phyloP scores from a whole-genome alignment of 2,888 invertebrate genomes.

The Perdita meconis region DNA sequence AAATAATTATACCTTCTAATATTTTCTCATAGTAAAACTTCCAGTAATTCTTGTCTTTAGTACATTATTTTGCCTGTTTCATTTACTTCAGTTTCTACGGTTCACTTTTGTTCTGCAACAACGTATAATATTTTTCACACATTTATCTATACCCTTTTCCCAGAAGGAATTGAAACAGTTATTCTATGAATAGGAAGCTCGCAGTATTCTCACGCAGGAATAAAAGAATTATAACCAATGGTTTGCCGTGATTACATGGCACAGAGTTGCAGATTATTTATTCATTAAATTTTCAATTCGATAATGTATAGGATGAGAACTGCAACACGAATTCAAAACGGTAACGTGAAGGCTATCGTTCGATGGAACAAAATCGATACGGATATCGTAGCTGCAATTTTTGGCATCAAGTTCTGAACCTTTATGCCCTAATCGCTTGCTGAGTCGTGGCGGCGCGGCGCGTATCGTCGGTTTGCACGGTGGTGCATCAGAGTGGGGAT shows the following conservation, averaged over 20 bases:
- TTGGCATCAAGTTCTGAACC: too few species aligned
- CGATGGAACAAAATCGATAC: neutral
- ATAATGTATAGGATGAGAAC: neutral
- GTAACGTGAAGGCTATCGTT: neutral
- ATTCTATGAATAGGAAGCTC: neutral
- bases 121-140: neutral
- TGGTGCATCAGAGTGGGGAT: too few species aligned
- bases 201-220: constrained; percentile 19
- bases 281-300: constrained; percentile 13
- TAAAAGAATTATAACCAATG: constrained; percentile 24
- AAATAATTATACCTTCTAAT: too few species aligned
- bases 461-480: too few species aligned
- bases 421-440: too few species aligned
- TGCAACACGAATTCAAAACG: neutral
- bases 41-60: too few species aligned
- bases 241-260: constrained; percentile 27
- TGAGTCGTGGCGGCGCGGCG: too few species aligned
- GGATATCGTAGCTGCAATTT: too few species aligned
- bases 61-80: too few species aligned
- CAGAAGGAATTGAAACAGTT: neutral
- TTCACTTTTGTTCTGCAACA: too few species aligned
- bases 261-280: constrained; percentile 14
- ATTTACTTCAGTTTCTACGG: too few species aligned
- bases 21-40: too few species aligned
- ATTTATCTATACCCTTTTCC: neutral